Percentiles rank a stretch among this genome's conserved stretches.
Evolutionary conservation across 2,888 invertebrate genomes (phyloP).

Genomic region (Drosophila lutescens): DNA sequence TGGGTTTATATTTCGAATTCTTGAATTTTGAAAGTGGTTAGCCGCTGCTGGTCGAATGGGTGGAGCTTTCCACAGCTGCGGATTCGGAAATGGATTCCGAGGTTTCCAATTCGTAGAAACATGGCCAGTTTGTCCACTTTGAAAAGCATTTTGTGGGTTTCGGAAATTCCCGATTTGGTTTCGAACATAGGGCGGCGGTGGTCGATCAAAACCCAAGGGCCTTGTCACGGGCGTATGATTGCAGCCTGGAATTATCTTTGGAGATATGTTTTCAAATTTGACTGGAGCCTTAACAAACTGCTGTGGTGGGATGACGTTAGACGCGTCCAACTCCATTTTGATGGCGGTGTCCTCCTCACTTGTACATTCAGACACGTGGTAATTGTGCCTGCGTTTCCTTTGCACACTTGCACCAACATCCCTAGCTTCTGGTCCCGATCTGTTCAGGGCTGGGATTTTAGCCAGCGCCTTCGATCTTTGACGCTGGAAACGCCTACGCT

Average conservation of each 20-base stretch:
- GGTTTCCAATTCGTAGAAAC: neutral
- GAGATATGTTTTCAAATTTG: neutral
- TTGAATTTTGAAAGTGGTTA: neutral
- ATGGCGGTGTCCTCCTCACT: neutral
- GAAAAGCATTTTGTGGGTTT: neutral
- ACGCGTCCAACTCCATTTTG: neutral
- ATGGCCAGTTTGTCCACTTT: neutral
- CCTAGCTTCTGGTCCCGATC: neutral
- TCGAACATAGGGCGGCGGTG: neutral
- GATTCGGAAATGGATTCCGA: neutral
- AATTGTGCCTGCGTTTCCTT: neutral
- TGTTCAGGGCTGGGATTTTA: neutral
- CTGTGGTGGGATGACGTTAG: neutral
- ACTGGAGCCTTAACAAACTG: neutral
- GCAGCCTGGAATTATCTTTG: neutral
- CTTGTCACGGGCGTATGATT: too few species aligned
- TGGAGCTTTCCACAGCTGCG: neutral
- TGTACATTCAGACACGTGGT: neutral
- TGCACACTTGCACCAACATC: neutral
- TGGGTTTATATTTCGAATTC: neutral
- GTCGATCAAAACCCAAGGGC: neutral
- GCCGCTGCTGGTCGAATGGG: neutral
- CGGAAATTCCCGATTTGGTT: neutral
- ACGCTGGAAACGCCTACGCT: slow-evolving; percentile 6
- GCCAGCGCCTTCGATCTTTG: neutral